Conservation (phyloP, 2,113 vertebrate species). For the Symphodus melops region DNA sequence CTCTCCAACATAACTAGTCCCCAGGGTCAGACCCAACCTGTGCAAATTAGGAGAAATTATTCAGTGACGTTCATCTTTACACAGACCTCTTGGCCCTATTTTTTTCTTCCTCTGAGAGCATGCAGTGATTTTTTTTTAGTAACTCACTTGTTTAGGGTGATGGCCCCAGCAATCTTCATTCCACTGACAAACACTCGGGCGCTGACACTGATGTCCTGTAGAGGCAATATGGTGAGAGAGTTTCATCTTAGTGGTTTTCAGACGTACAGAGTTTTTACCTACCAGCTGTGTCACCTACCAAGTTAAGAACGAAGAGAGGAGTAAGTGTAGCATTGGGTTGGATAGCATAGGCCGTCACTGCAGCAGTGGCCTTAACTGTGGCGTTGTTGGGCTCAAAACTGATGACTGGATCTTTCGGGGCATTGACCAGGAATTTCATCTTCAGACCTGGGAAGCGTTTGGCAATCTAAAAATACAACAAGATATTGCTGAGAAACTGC, state of each 20-base stretch:
- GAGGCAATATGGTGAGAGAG: neutral
- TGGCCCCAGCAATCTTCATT: constrained; percentile 66
- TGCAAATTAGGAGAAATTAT: constrained; percentile 55
- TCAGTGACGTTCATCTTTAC: constrained; percentile 26
- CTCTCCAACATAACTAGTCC: constrained; percentile 76
- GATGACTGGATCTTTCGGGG: constrained; percentile 47
- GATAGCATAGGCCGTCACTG: constrained; percentile 79
- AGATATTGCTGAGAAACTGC: neutral
- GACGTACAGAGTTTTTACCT: neutral
- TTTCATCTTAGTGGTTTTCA: neutral
- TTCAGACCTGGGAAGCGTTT: constrained; percentile 77
- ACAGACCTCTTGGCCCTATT: constrained; percentile 20
- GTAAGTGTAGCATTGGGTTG: constrained; percentile 75
- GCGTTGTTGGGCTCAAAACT: constrained; percentile 67
- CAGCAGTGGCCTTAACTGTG: constrained; percentile 54
- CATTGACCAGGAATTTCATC: constrained; percentile 79
- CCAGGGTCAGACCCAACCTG: constrained; percentile 76
- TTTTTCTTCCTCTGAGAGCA: constrained; percentile 5
- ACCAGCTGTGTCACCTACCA: constrained; percentile 66
- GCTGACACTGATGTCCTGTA: constrained; percentile 75
- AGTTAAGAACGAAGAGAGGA: constrained; percentile 79
- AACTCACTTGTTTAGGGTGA: constrained; percentile 79
- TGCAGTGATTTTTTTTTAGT: constrained; percentile 10
- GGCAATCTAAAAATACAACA: constrained; percentile 64
- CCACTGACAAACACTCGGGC: constrained; percentile 60